Percentiles rank a stretch among this genome's conserved stretches.
phyloP scores from a whole-genome alignment of 2,113 vertebrate species.

The Mystacornis crossleyi region DNA sequence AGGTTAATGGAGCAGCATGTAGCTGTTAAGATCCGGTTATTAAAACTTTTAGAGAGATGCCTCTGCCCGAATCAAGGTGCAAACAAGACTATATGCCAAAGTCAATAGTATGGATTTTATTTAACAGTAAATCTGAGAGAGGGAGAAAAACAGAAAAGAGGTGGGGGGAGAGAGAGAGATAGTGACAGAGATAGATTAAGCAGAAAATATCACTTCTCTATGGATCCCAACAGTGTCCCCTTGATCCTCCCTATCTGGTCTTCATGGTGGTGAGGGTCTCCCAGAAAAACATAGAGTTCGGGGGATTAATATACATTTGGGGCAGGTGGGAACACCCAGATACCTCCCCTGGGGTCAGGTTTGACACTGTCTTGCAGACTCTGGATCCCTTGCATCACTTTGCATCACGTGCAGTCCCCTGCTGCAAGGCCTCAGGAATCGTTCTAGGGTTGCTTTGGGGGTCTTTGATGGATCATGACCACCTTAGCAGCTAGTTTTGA shows the following conservation, averaged over 20 bases:
- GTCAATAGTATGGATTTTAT: neutral
- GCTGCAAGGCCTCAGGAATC: neutral
- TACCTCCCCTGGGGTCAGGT: neutral
- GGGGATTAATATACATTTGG: neutral
- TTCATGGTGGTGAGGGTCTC: neutral
- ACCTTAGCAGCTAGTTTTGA: neutral
- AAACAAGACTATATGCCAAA: neutral
- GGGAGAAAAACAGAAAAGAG: neutral
- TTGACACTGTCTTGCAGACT: too few relatives aligned
- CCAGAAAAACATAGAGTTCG: neutral
- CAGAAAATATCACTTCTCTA: neutral
- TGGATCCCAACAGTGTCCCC: neutral
- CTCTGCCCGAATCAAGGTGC: neutral
- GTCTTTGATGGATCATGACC: neutral
- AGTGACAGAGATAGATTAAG: neutral
- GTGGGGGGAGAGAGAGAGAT: neutral
- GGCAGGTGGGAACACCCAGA: neutral
- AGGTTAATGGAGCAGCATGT: accelerated
- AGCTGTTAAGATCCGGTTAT: neutral
- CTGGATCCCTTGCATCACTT: neutral
- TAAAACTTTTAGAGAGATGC: neutral
- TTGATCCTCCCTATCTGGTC: neutral
- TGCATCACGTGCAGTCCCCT: neutral
- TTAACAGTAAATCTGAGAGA: neutral
- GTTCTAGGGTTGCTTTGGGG: accelerated